Conservation (phyloP, 2,888 invertebrate genomes). For the Scrobipalpa costella region DNA sequence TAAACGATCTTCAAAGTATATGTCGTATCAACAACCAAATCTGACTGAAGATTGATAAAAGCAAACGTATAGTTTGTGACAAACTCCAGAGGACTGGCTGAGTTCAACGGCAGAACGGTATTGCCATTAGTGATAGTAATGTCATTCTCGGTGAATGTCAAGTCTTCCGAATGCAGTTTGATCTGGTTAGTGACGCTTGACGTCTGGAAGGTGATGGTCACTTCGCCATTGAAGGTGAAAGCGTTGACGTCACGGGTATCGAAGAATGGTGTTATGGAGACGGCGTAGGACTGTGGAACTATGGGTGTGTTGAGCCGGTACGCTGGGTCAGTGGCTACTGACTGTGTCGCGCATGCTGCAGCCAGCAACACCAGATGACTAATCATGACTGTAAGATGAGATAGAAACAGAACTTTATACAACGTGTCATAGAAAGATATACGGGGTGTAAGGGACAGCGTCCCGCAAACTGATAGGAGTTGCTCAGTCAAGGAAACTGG, state of each 20-base stretch:
- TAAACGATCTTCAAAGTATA: conserved; percentile 79
- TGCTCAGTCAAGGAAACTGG: too few species aligned
- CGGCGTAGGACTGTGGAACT: conserved; percentile 75
- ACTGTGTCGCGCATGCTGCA: conserved; percentile 37
- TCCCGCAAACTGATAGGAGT: too few species aligned
- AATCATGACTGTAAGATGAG: conserved; percentile 48
- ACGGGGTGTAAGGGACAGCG: too few species aligned
- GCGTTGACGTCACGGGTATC: conserved; percentile 58
- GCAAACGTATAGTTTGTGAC: conserved; percentile 70
- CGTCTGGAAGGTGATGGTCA: conserved; percentile 62
- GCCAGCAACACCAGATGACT: conserved; percentile 33
- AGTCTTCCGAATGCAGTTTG: conserved; percentile 65
- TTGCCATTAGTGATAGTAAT: conserved; percentile 49
- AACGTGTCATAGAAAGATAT: too few species aligned
- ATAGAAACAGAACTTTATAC: too few species aligned
- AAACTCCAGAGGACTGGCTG: conserved; percentile 53
- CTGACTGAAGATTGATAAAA: conserved; percentile 63
- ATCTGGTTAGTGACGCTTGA: conserved; percentile 53
- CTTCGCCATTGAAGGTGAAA: conserved; percentile 75
- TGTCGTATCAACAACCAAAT: conserved; percentile 54
- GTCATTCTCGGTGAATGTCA: conserved; percentile 51
- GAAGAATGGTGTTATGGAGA: conserved; percentile 78
- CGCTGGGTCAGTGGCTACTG: conserved; percentile 53
- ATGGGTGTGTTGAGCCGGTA: conserved; percentile 68
- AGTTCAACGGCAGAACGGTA: conserved; percentile 41